Evolutionary conservation across 2,888 invertebrate species (phyloP), one percentile per base, ranked within the genome.

Genomic region (Pseudococcus jackbeardsleyi): DNA sequence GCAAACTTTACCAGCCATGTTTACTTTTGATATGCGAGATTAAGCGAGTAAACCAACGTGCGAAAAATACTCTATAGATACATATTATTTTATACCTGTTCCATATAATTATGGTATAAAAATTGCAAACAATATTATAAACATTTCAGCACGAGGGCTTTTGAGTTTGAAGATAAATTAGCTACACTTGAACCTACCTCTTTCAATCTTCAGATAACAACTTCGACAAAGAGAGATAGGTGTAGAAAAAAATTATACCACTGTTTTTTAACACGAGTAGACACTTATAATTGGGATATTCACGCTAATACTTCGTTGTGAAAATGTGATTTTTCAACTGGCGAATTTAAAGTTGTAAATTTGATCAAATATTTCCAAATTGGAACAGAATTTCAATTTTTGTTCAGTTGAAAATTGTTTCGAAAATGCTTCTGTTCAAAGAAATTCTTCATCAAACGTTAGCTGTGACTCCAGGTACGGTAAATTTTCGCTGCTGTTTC

Each of bases 391-490:
- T n/a, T 59, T 59, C 0, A n/a, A 59, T n/a, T 59, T 15, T n/a
- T 59, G n/a, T 6, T 6, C 4, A 12, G 15, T n/a, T n/a, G 59
- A 59, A 79, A 79, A 42, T 5, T 77, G 15, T 64, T 22, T 9
- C 3, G 3, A 26, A 8, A 22, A 79, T 79, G 79, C 39, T 79
- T 17, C 39, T 85, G 33, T 59, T 85, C 12, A 54, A 85, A 17
- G 54, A 54, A 85, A 59, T 85, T 9, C 50, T 54, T 17, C 85
- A 85, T 85, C 85, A 85, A 64, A 64, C 50, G 12, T 17, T 85
- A 19, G 85, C 85, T 17, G 42, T 64, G 7, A 85, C 64, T 59
- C 85, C 85, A 85, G 85, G 85, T 85, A 85, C 17, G 50, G 33
- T 48, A 50, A 17, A n/a, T 39, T 46, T 3, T 82, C 11, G 11